Evolutionary conservation across 2,888 invertebrate species (phyloP).

Genomic region (Sthenelais limicola): DNA sequence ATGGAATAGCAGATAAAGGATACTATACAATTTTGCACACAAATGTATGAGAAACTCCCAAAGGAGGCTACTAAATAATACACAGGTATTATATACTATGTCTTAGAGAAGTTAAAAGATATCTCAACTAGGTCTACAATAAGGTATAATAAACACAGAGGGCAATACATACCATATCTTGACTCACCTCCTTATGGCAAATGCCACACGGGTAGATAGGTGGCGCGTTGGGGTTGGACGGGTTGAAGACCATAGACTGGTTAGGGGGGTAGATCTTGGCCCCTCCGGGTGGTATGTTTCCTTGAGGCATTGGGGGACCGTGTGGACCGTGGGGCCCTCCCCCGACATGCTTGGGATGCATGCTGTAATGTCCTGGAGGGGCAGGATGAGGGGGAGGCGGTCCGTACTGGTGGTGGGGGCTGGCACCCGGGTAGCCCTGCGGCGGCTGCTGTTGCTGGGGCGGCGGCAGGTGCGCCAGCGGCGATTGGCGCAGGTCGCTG

Average conservation of each 20-base stretch:
- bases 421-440: slow-evolving; percentile 12
- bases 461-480: slow-evolving; percentile 14
- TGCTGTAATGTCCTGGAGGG: slow-evolving; percentile 1
- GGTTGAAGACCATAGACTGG: slow-evolving; percentile 97
- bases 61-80: too few relatives aligned
- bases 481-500: slow-evolving; percentile 19
- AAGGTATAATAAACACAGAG: too few relatives aligned
- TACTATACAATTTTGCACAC: too few relatives aligned
- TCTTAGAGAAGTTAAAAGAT: too few relatives aligned
- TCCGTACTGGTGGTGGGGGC: slow-evolving; percentile 1
- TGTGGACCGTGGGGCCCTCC: slow-evolving; percentile 1
- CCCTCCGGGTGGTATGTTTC: slow-evolving; percentile 32
- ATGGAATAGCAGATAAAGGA: too few relatives aligned
- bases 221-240: slow-evolving; percentile 97
- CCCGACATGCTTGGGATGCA: slow-evolving; percentile 35
- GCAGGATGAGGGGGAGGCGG: background rate
- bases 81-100: too few relatives aligned
- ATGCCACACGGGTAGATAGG: slow-evolving; percentile 98
- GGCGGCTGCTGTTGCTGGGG: slow-evolving; percentile 24
- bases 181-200: slow-evolving; percentile 87
- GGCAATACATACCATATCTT: slow-evolving; percentile 35
- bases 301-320: slow-evolving; percentile 30
- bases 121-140: too few relatives aligned
- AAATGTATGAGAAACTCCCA: too few relatives aligned
- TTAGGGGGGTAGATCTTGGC: slow-evolving; percentile 86